Conservation (phyloP, 2,113 vertebrate genomes). For the Clupea harengus region DNA sequence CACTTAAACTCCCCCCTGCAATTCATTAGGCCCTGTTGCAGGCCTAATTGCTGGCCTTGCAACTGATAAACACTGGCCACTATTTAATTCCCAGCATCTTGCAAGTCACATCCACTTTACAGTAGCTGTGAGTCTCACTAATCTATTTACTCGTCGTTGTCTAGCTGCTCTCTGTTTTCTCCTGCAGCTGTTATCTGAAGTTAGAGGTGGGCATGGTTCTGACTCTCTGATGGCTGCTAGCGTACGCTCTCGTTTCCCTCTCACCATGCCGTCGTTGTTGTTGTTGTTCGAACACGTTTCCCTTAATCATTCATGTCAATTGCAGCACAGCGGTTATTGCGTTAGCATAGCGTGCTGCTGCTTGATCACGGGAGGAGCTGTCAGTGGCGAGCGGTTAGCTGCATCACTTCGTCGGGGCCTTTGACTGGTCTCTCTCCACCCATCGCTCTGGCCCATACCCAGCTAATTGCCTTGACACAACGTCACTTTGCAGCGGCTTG, state of each 20-base stretch:
- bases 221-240: background rate
- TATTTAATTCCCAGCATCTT: background rate
- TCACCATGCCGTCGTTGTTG: background rate
- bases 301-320: conserved; percentile 23
- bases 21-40: background rate
- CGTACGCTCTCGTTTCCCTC: background rate
- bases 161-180: background rate
- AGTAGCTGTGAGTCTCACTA: background rate
- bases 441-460: background rate
- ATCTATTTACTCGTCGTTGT: background rate
- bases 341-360: background rate
- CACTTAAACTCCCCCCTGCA: background rate
- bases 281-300: conserved; percentile 14
- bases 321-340: background rate
- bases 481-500: background rate
- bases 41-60: background rate
- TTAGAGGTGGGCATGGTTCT: background rate
- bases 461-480: conserved; percentile 9
- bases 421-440: background rate
- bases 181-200: background rate
- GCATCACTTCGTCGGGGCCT: background rate
- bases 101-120: background rate
- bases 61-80: background rate
- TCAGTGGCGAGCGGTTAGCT: background rate
- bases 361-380: background rate